Conservation (phyloP, 2,113 vertebrate species). For the Ammodytes marinus region DNA sequence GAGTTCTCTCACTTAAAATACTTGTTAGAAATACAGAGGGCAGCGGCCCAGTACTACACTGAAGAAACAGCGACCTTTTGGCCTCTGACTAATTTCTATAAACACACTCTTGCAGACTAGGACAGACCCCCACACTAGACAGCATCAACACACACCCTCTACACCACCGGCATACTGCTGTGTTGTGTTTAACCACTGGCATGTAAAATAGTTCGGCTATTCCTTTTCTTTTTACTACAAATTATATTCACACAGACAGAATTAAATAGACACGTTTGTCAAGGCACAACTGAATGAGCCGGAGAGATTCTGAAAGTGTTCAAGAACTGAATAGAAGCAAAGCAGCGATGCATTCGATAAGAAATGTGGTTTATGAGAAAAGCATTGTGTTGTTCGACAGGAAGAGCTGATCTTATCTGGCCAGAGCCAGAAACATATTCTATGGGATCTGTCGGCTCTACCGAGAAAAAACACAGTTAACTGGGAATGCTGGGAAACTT, state of each 20-base stretch:
- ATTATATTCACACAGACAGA: not conserved
- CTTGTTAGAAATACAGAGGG: constrained; percentile 5
- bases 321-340: not conserved
- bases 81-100: constrained; percentile 63
- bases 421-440: not conserved
- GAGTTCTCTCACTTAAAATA: constrained; percentile 11
- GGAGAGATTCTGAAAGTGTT: not conserved
- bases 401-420: constrained; percentile 37
- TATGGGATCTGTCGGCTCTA: constrained; percentile 17
- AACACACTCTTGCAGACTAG: constrained; percentile 38
- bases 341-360: not conserved
- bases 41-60: constrained; percentile 16
- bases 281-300: not conserved
- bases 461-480: constrained; percentile 14
- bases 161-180: not conserved
- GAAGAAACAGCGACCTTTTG: constrained; percentile 54
- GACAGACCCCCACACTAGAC: constrained; percentile 7
- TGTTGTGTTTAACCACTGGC: not conserved
- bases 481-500: constrained; percentile 58
- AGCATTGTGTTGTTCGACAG: not conserved
- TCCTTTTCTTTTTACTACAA: not conserved
- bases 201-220: not conserved
- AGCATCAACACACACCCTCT: constrained; percentile 24
- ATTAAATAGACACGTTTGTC: not conserved
- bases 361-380: constrained; percentile 21